Evolutionary conservation across 2,888 invertebrate genomes (phyloP).

Genomic region (Nudaria mundana): DNA sequence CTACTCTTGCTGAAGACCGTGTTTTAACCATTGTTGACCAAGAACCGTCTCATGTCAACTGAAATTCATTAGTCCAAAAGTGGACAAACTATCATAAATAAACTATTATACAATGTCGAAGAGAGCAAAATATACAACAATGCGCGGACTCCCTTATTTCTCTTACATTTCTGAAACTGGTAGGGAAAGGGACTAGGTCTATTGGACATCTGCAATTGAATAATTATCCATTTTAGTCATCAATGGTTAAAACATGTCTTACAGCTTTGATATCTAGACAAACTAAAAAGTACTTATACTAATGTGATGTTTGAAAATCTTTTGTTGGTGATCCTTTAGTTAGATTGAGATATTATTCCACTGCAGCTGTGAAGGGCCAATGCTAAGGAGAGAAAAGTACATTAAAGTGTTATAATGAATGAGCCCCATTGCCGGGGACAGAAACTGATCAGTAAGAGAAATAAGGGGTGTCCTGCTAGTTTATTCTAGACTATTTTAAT

Average conservation of each 20-base stretch:
- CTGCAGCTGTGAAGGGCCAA: slow-evolving; percentile 74
- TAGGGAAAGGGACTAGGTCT: slow-evolving; percentile 55
- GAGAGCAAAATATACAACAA: slow-evolving; percentile 41
- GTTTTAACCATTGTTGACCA: slow-evolving; percentile 81
- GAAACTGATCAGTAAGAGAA: slow-evolving; percentile 67
- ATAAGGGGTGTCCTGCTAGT: slow-evolving; percentile 67
- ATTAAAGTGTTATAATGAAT: slow-evolving; percentile 49
- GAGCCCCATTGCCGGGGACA: slow-evolving; percentile 37
- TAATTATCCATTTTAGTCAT: slow-evolving; percentile 74
- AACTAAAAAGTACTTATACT: slow-evolving; percentile 56
- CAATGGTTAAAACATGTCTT: slow-evolving; percentile 82
- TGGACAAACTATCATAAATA: slow-evolving; percentile 67
- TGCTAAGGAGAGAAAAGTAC: slow-evolving; percentile 70
- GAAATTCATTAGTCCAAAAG: slow-evolving; percentile 76
- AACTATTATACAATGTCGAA: slow-evolving; percentile 48
- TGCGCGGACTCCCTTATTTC: slow-evolving; percentile 66
- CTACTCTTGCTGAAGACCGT: slow-evolving; percentile 80
- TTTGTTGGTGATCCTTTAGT: slow-evolving; percentile 64
- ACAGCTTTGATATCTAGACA: slow-evolving; percentile 66
- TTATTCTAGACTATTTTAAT: slow-evolving; percentile 17
- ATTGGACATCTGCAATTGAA: slow-evolving; percentile 74
- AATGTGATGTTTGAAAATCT: slow-evolving; percentile 51
- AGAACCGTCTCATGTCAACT: slow-evolving; percentile 79
- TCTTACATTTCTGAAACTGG: slow-evolving; percentile 59
- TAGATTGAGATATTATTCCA: slow-evolving; percentile 72